Percentiles rank a stretch among this genome's conserved stretches.
Conservation (phyloP, 2,113 vertebrate species). For the Ictalurus furcatus region DNA sequence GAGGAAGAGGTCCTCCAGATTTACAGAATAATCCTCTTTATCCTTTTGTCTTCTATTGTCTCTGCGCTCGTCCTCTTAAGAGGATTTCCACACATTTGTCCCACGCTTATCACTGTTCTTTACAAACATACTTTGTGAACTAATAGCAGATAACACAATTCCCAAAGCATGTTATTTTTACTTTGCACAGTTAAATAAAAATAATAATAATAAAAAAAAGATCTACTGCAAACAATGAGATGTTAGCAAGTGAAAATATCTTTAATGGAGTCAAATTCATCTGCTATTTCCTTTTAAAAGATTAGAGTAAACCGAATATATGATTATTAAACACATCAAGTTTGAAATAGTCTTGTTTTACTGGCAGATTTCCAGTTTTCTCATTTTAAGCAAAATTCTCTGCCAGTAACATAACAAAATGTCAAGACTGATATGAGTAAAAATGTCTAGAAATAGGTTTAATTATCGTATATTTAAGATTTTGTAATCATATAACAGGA, state of each 20-base stretch:
- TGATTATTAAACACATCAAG: neutral
- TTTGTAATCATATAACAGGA: no score
- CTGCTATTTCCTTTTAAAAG: neutral
- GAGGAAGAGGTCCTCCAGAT: slow-evolving; percentile 33
- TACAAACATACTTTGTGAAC: neutral
- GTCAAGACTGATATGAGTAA: neutral
- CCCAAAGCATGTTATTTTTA: neutral
- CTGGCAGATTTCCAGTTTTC: neutral
- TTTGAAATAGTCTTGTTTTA: neutral
- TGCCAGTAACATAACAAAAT: neutral
- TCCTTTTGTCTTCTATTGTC: slow-evolving; percentile 24
- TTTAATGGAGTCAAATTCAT: neutral
- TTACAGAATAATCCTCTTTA: slow-evolving; percentile 24
- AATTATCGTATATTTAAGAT: neutral
- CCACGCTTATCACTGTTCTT: neutral
- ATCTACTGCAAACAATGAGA: neutral
- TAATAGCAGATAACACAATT: slow-evolving; percentile 12
- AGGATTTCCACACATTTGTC: slow-evolving; percentile 29
- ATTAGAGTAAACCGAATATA: neutral
- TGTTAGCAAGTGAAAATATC: neutral
- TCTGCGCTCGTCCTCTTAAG: slow-evolving; percentile 7
- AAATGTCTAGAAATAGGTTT: neutral
- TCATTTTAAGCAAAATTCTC: neutral
- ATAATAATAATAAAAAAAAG: neutral
- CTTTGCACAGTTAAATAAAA: neutral